A percentile compares a stretch with the other conserved stretches of the same genome.
Evolutionary conservation across 2,113 vertebrate genomes (phyloP).

Genomic region (Chloropsis cyanopogon): DNA sequence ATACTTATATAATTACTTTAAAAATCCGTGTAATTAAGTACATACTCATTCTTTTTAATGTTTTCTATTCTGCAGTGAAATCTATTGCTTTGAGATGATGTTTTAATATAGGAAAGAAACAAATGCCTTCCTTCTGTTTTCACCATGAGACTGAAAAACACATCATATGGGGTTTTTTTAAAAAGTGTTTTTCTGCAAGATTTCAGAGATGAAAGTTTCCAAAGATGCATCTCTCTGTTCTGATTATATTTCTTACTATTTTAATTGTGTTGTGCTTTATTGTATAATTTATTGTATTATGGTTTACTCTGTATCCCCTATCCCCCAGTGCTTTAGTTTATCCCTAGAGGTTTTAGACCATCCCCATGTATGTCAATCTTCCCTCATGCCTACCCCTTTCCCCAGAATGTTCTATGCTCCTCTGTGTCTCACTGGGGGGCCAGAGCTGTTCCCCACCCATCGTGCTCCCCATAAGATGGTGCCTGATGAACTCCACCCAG

Average conservation of each 20-base stretch:
- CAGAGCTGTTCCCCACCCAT: too few relatives aligned
- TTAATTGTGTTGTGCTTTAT: too few relatives aligned
- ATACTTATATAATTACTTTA: conserved; percentile 14
- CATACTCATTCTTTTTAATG: background rate
- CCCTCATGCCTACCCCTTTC: too few relatives aligned
- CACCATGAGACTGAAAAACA: background rate
- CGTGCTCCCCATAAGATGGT: too few relatives aligned
- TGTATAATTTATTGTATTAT: too few relatives aligned
- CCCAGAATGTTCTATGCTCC: too few relatives aligned
- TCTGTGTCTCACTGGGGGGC: too few relatives aligned
- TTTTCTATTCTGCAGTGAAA: background rate
- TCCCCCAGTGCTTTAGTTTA: too few relatives aligned
- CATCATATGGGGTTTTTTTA: background rate
- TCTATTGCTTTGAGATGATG: background rate
- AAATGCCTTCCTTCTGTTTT: background rate
- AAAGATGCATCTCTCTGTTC: background rate
- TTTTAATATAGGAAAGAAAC: background rate
- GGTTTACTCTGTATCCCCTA: too few relatives aligned
- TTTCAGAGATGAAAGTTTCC: background rate
- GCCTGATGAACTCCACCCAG: too few relatives aligned
- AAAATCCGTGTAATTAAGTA: conserved; percentile 14
- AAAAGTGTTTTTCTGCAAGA: background rate
- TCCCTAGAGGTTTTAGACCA: too few relatives aligned
- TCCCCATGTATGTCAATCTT: too few relatives aligned
- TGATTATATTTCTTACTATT: background rate